Conservation (phyloP, 2,797 vertebrate species). For the Rhynchotus rufescens region DNA sequence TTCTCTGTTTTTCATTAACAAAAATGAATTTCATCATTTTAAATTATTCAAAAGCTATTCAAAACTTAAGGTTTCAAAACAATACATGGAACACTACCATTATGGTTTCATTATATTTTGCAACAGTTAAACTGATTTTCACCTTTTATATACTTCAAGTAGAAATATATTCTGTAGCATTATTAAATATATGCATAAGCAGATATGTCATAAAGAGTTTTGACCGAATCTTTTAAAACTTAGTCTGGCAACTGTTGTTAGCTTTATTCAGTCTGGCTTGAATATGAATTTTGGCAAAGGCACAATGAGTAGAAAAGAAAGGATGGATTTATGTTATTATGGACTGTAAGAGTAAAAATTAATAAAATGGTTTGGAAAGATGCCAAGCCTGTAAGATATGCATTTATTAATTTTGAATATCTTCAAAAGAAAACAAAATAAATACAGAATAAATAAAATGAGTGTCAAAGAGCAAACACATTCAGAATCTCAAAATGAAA, state of each 20-base stretch:
- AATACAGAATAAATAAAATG: constrained; percentile 23
- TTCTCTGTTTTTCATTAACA: not conserved
- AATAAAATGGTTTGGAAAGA: not conserved
- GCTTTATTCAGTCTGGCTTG: not conserved
- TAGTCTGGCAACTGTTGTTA: not conserved
- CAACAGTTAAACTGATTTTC: not conserved
- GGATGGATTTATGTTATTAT: not conserved
- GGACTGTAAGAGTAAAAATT: not conserved
- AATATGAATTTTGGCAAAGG: not conserved
- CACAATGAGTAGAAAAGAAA: not conserved
- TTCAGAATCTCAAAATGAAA: not conserved
- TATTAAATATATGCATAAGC: not conserved
- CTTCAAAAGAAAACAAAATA: constrained; percentile 19
- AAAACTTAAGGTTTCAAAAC: not conserved
- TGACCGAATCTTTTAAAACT: not conserved
- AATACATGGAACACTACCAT: not conserved
- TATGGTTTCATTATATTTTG: not conserved
- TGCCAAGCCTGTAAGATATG: not conserved
- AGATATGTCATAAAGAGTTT: not conserved
- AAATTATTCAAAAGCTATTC: not conserved
- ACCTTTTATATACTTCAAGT: not conserved
- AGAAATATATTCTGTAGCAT: not conserved
- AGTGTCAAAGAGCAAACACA: not conserved
- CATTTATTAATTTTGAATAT: constrained; percentile 26
- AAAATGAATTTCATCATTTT: not conserved